Base-by-base conservation (phyloP, 2,113 vertebrate genomes). In the Pangasianodon hypophthalmus region DNA sequence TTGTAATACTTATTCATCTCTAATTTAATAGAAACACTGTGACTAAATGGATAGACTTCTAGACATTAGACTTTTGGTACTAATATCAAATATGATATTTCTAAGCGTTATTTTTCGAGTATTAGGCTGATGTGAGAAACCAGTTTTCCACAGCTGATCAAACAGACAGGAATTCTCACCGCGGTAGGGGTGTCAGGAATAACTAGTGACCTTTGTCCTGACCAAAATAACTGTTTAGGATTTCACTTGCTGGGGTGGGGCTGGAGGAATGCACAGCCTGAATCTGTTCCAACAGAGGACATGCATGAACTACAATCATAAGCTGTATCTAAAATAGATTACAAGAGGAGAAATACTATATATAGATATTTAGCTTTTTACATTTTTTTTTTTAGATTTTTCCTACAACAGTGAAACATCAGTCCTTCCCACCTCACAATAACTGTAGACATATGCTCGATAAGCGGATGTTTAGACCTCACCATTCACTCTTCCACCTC, bases 161-260 rank as follows among this genome's bases (percentile, higher is more conserved):
- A 86, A 85, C 71, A 77, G 64, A 41, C 83, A 86, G 88, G 46
- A 81, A 80, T 73, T 80, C 73, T 52, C 71, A 56, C 54, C n/a
- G 58, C 67, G n/a, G 44, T 48, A 60, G 32, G n/a, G 73, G 64
- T 54, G 73, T 89, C 73, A 64, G 60, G 73, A 86, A 69, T 82
- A 86, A 86, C 84, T 58, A 48, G 60, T 81, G 83, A 89, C 84
- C 75, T 69, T 56, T 32, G 1, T 86, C 75, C 46, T 69, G 60
- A 90, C 84, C 8, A 50, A 86, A 90, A 86, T 90, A 90, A 86
- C 84, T 71, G 75, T 13, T 82, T 50, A 56, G 75, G 62, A 21
- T 86, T 90, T 73, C 75, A 82, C 26, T 67, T 75, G 32, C 60
- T 54, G 21, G 58, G 84, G 71, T 64, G 84, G 13, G 88, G 84